Conservation (phyloP, 1,140 invertebrate genomes). For the honey bee (Apis mellifera) region Amel_HAv3.1 CM009931.2:560001-560500, state of each 20-base stretch:
- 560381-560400: too few relatives aligned
- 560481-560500: conserved; percentile 55
- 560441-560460: conserved; percentile 1
- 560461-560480: conserved; percentile 26
- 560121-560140: background rate
- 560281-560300: background rate
- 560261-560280: background rate
- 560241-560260: conserved; percentile 35
- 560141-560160: background rate
- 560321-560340: background rate
- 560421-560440: too few relatives aligned
- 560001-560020: conserved; percentile 27
- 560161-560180: conserved; percentile 56
- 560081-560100: conserved; percentile 34
- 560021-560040: conserved; percentile 8
- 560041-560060: conserved; percentile 25
- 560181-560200: conserved; percentile 49
- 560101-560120: background rate
- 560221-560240: conserved; percentile 31
- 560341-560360: too few relatives aligned
- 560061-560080: conserved; percentile 1
- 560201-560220: conserved; percentile 10
- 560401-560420: too few relatives aligned
- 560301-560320: background rate
- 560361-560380: too few relatives aligned